phyloP scores from a whole-genome alignment of 2,888 invertebrate genomes.

The Acleris holmiana region DNA sequence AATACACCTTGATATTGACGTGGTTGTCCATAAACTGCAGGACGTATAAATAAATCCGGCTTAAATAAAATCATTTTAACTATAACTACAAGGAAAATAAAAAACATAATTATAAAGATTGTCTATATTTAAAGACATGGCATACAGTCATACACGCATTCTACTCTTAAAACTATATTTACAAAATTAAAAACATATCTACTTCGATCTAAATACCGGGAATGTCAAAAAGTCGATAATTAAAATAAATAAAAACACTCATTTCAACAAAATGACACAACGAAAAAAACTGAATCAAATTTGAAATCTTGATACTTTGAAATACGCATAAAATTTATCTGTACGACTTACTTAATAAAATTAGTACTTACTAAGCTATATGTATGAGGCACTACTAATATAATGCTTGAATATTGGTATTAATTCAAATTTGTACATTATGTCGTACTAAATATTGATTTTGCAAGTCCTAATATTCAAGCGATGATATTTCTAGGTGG shows the following conservation, averaged over 20 bases:
- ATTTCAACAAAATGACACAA: not conserved
- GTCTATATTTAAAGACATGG: conserved; percentile 49
- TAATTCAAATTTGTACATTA: no score
- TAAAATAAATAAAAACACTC: conserved; percentile 17
- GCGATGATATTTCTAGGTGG: conserved; percentile 55
- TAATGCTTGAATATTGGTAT: no score
- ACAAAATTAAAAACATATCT: conserved; percentile 30
- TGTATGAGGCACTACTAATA: conserved; percentile 28
- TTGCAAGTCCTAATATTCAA: no score
- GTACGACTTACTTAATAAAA: not conserved
- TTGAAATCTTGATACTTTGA: no score
- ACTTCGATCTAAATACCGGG: conserved; percentile 27
- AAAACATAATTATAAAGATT: conserved; percentile 42
- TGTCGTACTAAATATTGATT: no score
- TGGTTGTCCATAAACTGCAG: no score
- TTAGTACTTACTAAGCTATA: conserved; percentile 21
- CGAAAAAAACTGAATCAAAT: no score
- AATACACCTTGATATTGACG: no score
- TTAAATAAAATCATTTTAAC: no score
- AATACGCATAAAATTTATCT: no score
- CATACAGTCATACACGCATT: conserved; percentile 41
- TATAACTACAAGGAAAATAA: conserved; percentile 9
- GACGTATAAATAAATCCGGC: no score
- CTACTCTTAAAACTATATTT: conserved; percentile 34
- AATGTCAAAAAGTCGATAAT: conserved; percentile 32